Conservation (phyloP, 2,113 vertebrate species). For the Pholis gunnellus region DNA sequence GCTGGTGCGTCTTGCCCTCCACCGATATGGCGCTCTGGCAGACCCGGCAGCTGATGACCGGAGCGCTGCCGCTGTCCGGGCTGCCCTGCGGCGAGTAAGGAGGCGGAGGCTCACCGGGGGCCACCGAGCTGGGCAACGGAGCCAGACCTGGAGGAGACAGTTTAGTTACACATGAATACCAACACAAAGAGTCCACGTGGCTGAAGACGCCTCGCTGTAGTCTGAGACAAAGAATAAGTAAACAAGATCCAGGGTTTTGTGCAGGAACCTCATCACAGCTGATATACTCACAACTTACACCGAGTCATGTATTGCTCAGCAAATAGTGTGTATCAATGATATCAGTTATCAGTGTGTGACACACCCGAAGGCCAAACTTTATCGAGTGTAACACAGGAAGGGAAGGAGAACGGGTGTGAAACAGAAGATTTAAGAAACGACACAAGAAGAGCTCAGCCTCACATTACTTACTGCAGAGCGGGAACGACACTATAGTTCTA, state of each 20-base stretch:
- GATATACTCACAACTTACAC: neutral
- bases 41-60: conserved; percentile 82
- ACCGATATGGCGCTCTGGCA: conserved; percentile 82
- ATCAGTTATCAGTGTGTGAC: neutral
- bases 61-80: conserved; percentile 73
- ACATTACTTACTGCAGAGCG: too few relatives aligned
- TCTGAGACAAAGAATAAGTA: too few relatives aligned
- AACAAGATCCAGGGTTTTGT: too few relatives aligned
- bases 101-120: conserved; percentile 58
- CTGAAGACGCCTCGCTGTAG: too few relatives aligned
- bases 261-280: neutral
- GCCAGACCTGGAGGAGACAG: conserved; percentile 49
- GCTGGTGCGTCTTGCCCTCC: conserved; percentile 83
- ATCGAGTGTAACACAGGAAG: neutral
- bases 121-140: conserved; percentile 54
- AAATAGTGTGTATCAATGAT: neutral
- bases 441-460: too few relatives aligned
- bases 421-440: too few relatives aligned
- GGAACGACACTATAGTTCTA: too few relatives aligned
- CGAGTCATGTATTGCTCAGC: neutral
- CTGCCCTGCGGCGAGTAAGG: conserved; percentile 76
- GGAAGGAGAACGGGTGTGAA: neutral
- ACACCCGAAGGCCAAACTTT: neutral
- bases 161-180: too few relatives aligned
- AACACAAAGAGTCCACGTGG: too few relatives aligned